A percentile compares a stretch with the other conserved stretches of the same genome.
Conservation (phyloP, 2,888 invertebrate genomes). For the Agonum fuliginosum region DNA sequence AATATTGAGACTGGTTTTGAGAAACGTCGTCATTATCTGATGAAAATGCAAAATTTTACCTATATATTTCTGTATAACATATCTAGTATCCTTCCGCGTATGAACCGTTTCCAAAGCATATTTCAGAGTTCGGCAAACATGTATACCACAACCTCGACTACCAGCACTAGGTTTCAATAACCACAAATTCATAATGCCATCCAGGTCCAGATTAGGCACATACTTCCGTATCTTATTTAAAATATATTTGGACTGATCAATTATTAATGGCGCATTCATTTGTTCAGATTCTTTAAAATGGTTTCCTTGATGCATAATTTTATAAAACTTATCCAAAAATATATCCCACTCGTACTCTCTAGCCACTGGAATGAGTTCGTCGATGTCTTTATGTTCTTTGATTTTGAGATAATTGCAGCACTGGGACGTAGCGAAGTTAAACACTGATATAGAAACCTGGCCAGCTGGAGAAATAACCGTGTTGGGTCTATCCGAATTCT, state of each 20-base stretch:
- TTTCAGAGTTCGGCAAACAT: constrained; percentile 83
- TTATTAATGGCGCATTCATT: constrained; percentile 67
- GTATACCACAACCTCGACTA: constrained; percentile 89
- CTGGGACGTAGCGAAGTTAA: constrained; percentile 83
- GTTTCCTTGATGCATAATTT: constrained; percentile 77
- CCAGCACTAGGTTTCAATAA: constrained; percentile 91
- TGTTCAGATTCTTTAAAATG: constrained; percentile 72
- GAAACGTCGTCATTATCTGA: background rate
- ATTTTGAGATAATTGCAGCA: constrained; percentile 79
- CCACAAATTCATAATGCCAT: constrained; percentile 91
- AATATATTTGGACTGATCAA: constrained; percentile 75
- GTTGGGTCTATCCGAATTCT: constrained; percentile 68
- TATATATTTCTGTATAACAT: constrained; percentile 93
- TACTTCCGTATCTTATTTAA: constrained; percentile 77
- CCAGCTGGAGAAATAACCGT: constrained; percentile 75
- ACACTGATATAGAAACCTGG: constrained; percentile 74
- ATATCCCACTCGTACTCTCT: constrained; percentile 80
- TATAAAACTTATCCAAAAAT: constrained; percentile 81
- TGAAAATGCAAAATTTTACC: constrained; percentile 74
- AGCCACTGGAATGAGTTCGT: constrained; percentile 71
- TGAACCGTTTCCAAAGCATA: constrained; percentile 81
- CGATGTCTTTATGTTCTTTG: constrained; percentile 81
- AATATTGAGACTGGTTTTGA: too few species aligned
- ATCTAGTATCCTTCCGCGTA: constrained; percentile 77
- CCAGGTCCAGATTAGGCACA: constrained; percentile 80